Conservation (phyloP, 2,797 vertebrate genomes). For the Gymnoscopelus braueri region DNA sequence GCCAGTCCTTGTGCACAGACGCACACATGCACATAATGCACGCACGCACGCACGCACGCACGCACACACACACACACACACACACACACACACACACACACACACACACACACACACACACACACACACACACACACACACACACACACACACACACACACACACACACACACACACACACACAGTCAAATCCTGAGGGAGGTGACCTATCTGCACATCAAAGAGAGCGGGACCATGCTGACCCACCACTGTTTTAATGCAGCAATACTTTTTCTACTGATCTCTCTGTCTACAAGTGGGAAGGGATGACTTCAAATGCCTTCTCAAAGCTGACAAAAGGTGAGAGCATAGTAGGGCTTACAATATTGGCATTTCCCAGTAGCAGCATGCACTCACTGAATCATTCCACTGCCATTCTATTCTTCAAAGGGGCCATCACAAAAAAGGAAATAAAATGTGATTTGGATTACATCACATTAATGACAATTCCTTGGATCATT, state of each 20-base stretch:
- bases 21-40: constrained; percentile 13
- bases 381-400: constrained; percentile 17
- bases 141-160: constrained; percentile 8
- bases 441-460: constrained; percentile 7
- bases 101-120: not conserved
- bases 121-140: constrained; percentile 10
- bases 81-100: too few relatives aligned
- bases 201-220: constrained; percentile 73
- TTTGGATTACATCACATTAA: constrained; percentile 19
- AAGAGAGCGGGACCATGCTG: constrained; percentile 48
- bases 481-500: too few relatives aligned
- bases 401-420: constrained; percentile 11
- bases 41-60: constrained; percentile 16
- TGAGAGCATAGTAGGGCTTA: constrained; percentile 26
- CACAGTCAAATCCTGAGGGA: constrained; percentile 20
- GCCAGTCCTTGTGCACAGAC: constrained; percentile 33
- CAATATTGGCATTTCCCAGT: constrained; percentile 22
- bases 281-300: constrained; percentile 52
- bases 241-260: constrained; percentile 63
- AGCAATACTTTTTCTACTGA: constrained; percentile 57
- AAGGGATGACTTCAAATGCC: constrained; percentile 48
- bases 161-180: constrained; percentile 14
- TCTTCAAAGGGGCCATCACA: constrained; percentile 22
- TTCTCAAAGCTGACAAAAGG: constrained; percentile 39
- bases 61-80: too few relatives aligned